phyloP scores from a whole-genome alignment of 2,113 vertebrate genomes.

The Rhinolophus sinicus region DNA sequence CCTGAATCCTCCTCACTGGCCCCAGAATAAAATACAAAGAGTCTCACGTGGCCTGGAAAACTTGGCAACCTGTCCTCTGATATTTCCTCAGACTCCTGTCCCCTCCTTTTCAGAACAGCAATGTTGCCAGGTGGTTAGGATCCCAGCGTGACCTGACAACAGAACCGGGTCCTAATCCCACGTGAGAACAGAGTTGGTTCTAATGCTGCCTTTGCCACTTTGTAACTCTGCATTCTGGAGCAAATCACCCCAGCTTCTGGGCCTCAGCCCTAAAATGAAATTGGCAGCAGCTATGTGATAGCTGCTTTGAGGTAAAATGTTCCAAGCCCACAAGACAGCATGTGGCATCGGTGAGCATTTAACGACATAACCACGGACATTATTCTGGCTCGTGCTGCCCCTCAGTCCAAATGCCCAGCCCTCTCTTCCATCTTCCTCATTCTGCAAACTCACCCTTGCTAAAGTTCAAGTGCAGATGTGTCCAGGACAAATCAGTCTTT shows the following conservation, averaged over 20 bases:
- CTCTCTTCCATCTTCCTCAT: not conserved
- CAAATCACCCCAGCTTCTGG: not conserved
- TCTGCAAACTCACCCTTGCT: not conserved
- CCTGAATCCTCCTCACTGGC: not conserved
- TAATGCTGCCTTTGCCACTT: too few relatives aligned
- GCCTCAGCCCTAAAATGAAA: not conserved
- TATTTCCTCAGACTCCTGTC: not conserved
- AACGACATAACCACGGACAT: fast-evolving
- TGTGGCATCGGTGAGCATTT: fast-evolving
- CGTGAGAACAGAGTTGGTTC: not conserved
- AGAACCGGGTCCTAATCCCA: not conserved
- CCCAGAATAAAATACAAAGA: not conserved
- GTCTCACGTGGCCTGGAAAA: not conserved
- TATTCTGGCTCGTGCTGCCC: not conserved
- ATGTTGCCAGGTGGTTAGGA: not conserved
- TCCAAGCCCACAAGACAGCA: fast-evolving
- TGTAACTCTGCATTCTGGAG: not conserved
- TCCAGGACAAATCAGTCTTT: fast-evolving
- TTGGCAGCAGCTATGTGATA: fast-evolving
- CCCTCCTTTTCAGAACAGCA: fast-evolving
- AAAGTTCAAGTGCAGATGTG: not conserved
- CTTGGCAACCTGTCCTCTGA: fast-evolving
- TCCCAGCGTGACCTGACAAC: fast-evolving
- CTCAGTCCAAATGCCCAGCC: fast-evolving
- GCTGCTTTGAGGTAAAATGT: not conserved